A percentile compares a stretch with the other conserved stretches of the same genome.
Evolutionary conservation across 2,797 vertebrate species (phyloP).

Genomic region (Catharus ustulatus): DNA sequence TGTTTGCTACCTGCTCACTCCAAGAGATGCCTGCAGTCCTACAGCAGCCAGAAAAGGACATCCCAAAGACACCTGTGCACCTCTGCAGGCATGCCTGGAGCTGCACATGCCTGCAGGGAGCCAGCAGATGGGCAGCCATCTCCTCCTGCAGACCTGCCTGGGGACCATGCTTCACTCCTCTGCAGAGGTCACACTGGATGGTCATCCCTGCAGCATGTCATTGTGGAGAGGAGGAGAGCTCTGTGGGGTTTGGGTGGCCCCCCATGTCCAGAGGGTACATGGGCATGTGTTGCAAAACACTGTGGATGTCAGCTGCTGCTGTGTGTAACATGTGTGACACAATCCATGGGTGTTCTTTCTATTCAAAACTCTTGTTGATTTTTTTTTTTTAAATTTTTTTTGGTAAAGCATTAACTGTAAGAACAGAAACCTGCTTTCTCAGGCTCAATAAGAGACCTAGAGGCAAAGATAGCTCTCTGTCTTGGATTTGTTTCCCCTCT

Average conservation of each 20-base stretch:
- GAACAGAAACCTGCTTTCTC: not conserved
- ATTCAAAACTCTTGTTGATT: not conserved
- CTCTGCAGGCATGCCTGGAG: not conserved
- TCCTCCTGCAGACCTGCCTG: accelerated
- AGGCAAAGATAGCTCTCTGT: not conserved
- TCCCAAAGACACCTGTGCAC: accelerated
- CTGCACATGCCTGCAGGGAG: not conserved
- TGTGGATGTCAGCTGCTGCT: too few species aligned
- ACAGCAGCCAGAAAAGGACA: not conserved
- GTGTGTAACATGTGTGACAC: not conserved
- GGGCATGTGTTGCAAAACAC: too few species aligned
- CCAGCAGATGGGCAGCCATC: accelerated
- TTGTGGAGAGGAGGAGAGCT: accelerated
- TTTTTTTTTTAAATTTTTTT: not conserved
- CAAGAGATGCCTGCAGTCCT: not conserved
- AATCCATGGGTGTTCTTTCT: not conserved
- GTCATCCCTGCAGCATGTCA: not conserved
- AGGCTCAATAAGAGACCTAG: not conserved
- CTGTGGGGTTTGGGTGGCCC: too few species aligned
- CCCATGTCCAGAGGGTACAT: too few species aligned
- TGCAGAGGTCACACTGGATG: accelerated
- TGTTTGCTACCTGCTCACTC: not conserved
- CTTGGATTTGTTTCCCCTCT: not conserved
- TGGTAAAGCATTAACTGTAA: not conserved
- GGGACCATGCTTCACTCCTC: not conserved